Percentiles rank a stretch among this genome's conserved stretches.
Conservation (phyloP, 2,888 invertebrate species). For the Dolomedes plantarius region DNA sequence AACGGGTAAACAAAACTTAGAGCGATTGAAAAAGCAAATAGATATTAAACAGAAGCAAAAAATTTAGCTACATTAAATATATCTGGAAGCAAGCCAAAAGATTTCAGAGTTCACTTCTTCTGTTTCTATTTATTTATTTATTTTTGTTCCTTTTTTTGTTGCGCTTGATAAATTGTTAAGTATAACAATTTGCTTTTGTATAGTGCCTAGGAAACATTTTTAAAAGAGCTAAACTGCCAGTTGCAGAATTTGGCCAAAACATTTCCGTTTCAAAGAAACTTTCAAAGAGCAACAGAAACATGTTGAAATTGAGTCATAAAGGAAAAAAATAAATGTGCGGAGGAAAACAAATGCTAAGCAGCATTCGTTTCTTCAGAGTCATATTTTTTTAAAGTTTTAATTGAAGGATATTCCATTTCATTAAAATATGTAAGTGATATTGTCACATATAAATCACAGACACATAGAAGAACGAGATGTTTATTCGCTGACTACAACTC, state of each 20-base stretch:
- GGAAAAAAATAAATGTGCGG: background rate
- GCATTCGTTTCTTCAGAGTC: no score
- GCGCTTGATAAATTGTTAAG: conserved; percentile 12
- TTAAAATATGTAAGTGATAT: no score
- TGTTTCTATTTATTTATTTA: conserved; percentile 1
- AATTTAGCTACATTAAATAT: background rate
- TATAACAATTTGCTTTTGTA: conserved; percentile 1
- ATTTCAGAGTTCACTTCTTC: conserved; percentile 3
- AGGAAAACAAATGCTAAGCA: no score
- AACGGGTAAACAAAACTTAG: background rate
- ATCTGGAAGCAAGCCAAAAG: conserved; percentile 5
- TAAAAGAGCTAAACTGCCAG: background rate
- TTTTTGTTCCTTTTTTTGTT: background rate
- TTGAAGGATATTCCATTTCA: no score
- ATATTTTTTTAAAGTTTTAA: no score
- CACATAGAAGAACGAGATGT: no score
- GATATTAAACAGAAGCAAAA: background rate
- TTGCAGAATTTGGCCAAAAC: background rate
- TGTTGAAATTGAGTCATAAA: background rate
- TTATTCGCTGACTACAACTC: no score
- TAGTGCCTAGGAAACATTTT: background rate
- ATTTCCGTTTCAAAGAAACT: background rate
- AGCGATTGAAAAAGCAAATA: background rate
- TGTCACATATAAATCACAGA: no score
- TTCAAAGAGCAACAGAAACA: background rate